Base-by-base conservation (phyloP, 2,797 vertebrate genomes). In the Margarornis squamiger region DNA sequence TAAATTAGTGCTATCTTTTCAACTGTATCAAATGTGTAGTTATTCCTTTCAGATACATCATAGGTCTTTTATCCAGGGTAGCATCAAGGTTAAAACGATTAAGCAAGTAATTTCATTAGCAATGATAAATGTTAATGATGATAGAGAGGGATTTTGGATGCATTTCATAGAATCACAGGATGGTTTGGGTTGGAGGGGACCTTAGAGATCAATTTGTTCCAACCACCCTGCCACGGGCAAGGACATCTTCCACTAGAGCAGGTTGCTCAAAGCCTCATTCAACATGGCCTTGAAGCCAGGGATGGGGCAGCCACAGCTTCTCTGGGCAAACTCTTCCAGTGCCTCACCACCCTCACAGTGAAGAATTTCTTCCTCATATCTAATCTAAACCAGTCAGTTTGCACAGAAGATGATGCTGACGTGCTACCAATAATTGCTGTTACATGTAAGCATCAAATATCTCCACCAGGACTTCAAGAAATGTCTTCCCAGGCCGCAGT, bases 21-120 rank as follows among this genome's bases (percentile, higher is more conserved):
- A 86, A 79, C 92, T 95, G 84, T 95, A 93, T 93, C 93, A 88
- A 95, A 95, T 76, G 58, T 55, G 65, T 81, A 88, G 93, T 82
- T 92, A 87, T 83, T 96, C 92, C 92, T 94, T 63, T 92, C 48
- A 91, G 86, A 91, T 91, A 93, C 45, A 86, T 93, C 59, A 45
- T 46, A 63, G 86, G 38, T 72, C 74, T 94, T 84, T 94, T 83
- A 92, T 94, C 88, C 90, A 91, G 92, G 84, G 63, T 70, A 97
- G 90, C 72, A 94, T 91, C 95, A 96, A 92, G 92, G 91, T 97
- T 96, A 97, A 97, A 94, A 96, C 91, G 79, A 96, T 95, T 96
- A 92, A 79, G 78, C 91, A 90, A 93, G 74, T 94, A 97, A 96
- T 96, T 96, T 95, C 91, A 95, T 92, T 91, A 92, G 92, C 76